Evolutionary conservation across 2,113 vertebrate genomes (phyloP), one percentile per base, ranked within the genome.

Genomic region (Plectropomus leopardus): DNA sequence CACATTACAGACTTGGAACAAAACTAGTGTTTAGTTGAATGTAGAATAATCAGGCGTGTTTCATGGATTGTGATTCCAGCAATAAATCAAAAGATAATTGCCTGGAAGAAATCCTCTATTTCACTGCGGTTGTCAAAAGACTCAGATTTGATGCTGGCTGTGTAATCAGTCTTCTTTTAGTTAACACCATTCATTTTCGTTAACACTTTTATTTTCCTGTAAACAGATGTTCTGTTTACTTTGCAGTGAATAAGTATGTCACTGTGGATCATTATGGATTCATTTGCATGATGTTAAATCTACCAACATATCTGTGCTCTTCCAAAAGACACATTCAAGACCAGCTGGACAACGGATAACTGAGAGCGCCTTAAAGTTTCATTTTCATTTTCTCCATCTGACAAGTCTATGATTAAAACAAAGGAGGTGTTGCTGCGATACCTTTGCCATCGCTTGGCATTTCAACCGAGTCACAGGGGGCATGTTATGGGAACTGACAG

Each of bases 401-500:
- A 69, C 44, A 51, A 45, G 63, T 54, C 50, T 58, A 45, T 82
- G 71, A 89, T 82, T 90, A 69, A 89, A 89, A 86, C 54, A 75
- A 89, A 69, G 19, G 19, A 28, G 55, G 53, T 54, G n/a, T 76
- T 71, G 23, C 40, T 58, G 21, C 61, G 34, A 16, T 57, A 58
- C 44, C 44, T 72, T 55, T 63, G 42, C 36, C 40, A 4, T 64
- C 14, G 48, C 10, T 32, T 86, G 77, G 67, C 89, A 86, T 94
- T 91, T 91, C 24, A 57, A 47, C 13, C 10, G 19, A 83, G 65
- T 71, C 77, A 75, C 32, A 10, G 9, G 76, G 86, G 55, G 81
- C 59, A 36, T 74, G 67, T 78, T 90, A 84, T 81, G 23, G 24
- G 78, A 85, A 59, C 30, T 78, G 88, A 86, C 90, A 90, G 87